These are phyloP conservation scores for Phocoena sinus DNA, from an alignment of 2,113 vertebrate genomes.

Conservation along the genomic window DNA sequence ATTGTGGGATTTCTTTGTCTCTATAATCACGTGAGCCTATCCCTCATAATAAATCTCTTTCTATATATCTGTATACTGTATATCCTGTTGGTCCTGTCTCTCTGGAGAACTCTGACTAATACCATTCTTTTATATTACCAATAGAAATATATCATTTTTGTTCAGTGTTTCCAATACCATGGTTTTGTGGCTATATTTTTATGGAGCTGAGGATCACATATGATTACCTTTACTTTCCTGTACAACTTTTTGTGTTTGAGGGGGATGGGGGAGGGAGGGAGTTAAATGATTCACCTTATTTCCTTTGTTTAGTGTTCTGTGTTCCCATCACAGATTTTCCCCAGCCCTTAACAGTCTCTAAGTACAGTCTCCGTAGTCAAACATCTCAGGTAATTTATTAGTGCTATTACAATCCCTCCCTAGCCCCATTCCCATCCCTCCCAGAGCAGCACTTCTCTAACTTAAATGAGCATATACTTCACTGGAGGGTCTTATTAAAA, in stretches of 20 bases:
- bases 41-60: not conserved
- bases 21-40: not conserved
- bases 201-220: not conserved
- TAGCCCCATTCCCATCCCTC: not conserved
- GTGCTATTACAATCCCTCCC: too few relatives aligned
- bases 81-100: not conserved
- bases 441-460: not conserved
- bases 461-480: not conserved
- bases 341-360: not conserved
- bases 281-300: not conserved
- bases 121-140: not conserved
- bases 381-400: not conserved
- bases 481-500: not conserved
- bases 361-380: not conserved
- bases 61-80: not conserved
- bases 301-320: not conserved
- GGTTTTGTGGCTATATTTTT: not conserved
- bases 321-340: not conserved
- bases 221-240: not conserved
- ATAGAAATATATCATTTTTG: not conserved
- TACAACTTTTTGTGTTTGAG: not conserved
- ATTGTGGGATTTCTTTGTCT: not conserved
- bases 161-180: not conserved
- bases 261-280: not conserved
- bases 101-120: not conserved